Evolutionary conservation across 2,888 invertebrate species (phyloP), one percentile per base, ranked within the genome.

Genomic region (Herminia tarsipennalis): DNA sequence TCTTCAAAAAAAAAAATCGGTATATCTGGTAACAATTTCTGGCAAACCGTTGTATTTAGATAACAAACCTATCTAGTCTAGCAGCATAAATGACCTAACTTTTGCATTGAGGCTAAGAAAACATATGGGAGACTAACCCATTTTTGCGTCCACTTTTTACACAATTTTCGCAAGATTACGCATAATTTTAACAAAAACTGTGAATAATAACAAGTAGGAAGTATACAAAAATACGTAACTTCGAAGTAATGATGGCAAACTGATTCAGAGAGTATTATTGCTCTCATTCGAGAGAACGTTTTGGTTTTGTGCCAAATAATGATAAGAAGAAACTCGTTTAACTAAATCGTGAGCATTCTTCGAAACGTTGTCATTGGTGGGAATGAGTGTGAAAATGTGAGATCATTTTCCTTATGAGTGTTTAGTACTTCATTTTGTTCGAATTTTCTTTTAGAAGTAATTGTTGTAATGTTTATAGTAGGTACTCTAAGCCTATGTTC

Each of bases 221-320:
- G 36, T 35, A 45, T 22, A 36, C 6, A 39, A 33, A 34, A 41
- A 40, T 17, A 16, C 49, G 62, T 42, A 46, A 44, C 33, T 37
- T 41, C 32, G 33, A 16, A 32, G 35, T 13, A 24, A 37, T 24
- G 30, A 41, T 30, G 21, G 29, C 36, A 9, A 34, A 13, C 33
- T 62, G 62, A 66, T 29, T 62, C 66, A 62, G 40, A 32, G 21
- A 4, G 6, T 27, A 37, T 28, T 17, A 28, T 24, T 9, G 25
- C 25, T 28, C 14, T 34, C 25, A 17, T 45, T 38, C 10, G 28
- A 8, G 2, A 10, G 24, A 13, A 24, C 25, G 14, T 43, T 27
- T 53, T 62, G 62, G 53, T 62, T 18, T 12, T 3, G 30, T 43
- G 62, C 62, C 62, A 62, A 62, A 41, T 28, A 35, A 20, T 39